phyloP scores from a whole-genome alignment of 2,113 vertebrate genomes.

The Nymphicus hollandicus region DNA sequence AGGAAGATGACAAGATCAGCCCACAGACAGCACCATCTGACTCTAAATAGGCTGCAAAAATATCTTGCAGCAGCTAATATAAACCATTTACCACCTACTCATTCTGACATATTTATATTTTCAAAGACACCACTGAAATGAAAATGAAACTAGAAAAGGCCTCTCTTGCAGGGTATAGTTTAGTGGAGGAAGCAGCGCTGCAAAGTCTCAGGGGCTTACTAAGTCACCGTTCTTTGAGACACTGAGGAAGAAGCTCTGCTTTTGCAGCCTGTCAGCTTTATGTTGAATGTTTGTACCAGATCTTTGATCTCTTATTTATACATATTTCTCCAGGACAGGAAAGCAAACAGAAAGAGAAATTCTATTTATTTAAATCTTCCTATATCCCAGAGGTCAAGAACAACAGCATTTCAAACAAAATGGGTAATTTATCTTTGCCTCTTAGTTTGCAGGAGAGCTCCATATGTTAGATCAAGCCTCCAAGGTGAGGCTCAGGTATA shows the following conservation, averaged over 20 bases:
- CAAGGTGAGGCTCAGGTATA: background rate
- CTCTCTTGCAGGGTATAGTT: background rate
- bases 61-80: background rate
- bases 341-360: slow-evolving; percentile 53
- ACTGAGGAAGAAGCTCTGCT: slow-evolving; percentile 10
- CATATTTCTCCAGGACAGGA: slow-evolving; percentile 52
- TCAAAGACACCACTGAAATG: background rate
- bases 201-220: slow-evolving; percentile 5
- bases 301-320: slow-evolving; percentile 71
- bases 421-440: slow-evolving; percentile 39
- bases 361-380: slow-evolving; percentile 55
- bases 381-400: slow-evolving; percentile 43
- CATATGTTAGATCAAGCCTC: background rate
- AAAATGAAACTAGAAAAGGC: background rate
- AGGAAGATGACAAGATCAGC: background rate
- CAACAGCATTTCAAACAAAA: slow-evolving; percentile 51
- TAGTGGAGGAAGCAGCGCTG: background rate
- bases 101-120: slow-evolving; percentile 23
- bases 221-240: slow-evolving; percentile 16
- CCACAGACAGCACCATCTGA: background rate
- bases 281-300: slow-evolving; percentile 36
- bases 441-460: slow-evolving; percentile 6
- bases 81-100: background rate
- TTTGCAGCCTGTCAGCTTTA: slow-evolving; percentile 56
- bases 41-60: background rate